A percentile compares a stretch with the other conserved stretches of the same genome.
Evolutionary conservation across 2,888 invertebrate genomes (phyloP).

Genomic region (Strigamia crassipes): DNA sequence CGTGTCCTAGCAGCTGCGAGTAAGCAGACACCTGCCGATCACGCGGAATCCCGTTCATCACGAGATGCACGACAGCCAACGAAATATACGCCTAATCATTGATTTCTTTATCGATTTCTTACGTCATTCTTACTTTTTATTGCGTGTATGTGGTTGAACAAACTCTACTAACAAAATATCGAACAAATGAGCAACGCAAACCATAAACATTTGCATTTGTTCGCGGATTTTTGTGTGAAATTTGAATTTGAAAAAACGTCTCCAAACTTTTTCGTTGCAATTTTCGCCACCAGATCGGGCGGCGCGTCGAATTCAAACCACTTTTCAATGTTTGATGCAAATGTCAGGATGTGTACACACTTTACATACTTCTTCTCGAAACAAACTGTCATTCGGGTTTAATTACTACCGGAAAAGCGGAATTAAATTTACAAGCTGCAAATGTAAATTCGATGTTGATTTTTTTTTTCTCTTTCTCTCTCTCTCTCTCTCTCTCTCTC

Average conservation of each 20-base stretch:
- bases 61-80: slow-evolving; percentile 1
- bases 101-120: neutral
- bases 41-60: neutral
- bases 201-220: too few relatives aligned
- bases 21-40: slow-evolving; percentile 20
- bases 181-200: neutral
- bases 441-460: neutral
- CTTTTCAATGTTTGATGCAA: neutral
- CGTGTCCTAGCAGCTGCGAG: neutral
- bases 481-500: too few relatives aligned
- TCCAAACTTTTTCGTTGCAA: neutral
- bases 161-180: neutral
- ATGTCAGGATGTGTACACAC: neutral
- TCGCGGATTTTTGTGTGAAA: too few relatives aligned
- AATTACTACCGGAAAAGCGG: neutral
- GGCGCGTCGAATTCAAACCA: neutral
- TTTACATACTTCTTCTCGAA: neutral
- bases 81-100: slow-evolving; percentile 9
- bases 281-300: slow-evolving; percentile 1
- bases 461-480: too few relatives aligned
- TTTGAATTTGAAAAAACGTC: neutral
- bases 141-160: neutral
- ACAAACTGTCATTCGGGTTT: neutral
- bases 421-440: neutral
- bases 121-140: slow-evolving; percentile 7